Evolutionary conservation across 2,888 invertebrate species (phyloP).

Genomic region (Acanthacorydalis orientalis): DNA sequence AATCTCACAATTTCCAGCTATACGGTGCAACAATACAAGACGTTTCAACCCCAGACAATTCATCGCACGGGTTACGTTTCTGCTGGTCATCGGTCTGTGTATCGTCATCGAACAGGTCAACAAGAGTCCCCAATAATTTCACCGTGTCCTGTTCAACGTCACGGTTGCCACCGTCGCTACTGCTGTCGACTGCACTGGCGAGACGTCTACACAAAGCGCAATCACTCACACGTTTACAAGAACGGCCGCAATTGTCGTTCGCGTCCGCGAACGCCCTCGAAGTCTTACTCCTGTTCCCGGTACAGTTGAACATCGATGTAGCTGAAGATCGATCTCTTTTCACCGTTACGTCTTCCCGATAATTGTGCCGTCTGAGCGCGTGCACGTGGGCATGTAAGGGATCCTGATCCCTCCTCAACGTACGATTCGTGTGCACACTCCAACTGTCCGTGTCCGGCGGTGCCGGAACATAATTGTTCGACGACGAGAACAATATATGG

Average conservation of each 20-base stretch:
- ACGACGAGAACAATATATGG: too few species aligned
- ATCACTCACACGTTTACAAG: not conserved
- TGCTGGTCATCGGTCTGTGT: not conserved
- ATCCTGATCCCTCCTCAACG: not conserved
- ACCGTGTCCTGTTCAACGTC: not conserved
- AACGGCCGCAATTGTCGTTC: not conserved
- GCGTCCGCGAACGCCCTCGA: not conserved
- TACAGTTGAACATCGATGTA: not conserved
- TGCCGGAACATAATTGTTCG: too few species aligned
- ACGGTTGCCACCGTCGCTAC: too few species aligned
- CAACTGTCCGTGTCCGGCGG: too few species aligned
- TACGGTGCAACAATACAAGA: not conserved
- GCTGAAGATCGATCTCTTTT: not conserved
- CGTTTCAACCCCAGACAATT: not conserved
- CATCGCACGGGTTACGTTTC: not conserved
- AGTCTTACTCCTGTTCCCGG: not conserved
- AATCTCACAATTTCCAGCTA: not conserved
- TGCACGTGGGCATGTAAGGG: not conserved
- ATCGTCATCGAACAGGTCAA: not conserved
- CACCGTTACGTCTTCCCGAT: not conserved
- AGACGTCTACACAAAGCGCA: not conserved
- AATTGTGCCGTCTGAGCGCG: not conserved
- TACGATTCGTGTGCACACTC: not conserved
- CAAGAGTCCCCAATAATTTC: not conserved
- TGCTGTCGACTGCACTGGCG: not conserved